phyloP scores from a whole-genome alignment of 2,113 vertebrate species.

The Orycteropus afer region DNA sequence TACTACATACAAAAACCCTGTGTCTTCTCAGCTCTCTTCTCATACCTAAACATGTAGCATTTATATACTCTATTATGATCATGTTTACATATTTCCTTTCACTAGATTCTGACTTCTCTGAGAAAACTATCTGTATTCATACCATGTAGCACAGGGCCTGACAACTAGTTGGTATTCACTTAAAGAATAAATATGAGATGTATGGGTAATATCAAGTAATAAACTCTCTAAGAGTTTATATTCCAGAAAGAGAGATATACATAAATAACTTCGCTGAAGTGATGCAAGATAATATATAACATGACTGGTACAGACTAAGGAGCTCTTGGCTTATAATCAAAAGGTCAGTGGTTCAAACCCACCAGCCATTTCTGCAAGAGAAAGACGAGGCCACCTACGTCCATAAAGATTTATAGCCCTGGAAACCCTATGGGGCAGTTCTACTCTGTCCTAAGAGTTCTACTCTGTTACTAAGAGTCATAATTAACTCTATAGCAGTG shows the following conservation, averaged over 20 bases:
- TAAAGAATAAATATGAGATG: neutral
- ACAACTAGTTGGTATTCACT: neutral
- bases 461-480: too few relatives aligned
- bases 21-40: neutral
- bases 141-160: neutral
- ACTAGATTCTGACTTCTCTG: neutral
- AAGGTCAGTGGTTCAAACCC: too few relatives aligned
- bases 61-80: neutral
- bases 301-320: neutral
- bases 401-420: too few relatives aligned
- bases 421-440: too few relatives aligned
- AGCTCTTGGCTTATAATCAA: too few relatives aligned
- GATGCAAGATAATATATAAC: neutral
- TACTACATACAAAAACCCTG: neutral
- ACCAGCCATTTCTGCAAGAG: too few relatives aligned
- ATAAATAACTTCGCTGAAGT: slow-evolving; percentile 8
- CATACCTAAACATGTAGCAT: neutral
- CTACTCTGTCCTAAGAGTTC: too few relatives aligned
- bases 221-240: neutral
- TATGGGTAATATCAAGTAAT: neutral
- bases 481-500: too few relatives aligned
- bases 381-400: too few relatives aligned
- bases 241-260: neutral
- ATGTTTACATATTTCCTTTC: neutral
- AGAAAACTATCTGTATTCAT: neutral